A percentile compares a stretch with the other conserved stretches of the same genome.
These are phyloP conservation scores for Rallus crepitans DNA, from an alignment of 2,797 vertebrate genomes.

Conservation along the genomic window DNA sequence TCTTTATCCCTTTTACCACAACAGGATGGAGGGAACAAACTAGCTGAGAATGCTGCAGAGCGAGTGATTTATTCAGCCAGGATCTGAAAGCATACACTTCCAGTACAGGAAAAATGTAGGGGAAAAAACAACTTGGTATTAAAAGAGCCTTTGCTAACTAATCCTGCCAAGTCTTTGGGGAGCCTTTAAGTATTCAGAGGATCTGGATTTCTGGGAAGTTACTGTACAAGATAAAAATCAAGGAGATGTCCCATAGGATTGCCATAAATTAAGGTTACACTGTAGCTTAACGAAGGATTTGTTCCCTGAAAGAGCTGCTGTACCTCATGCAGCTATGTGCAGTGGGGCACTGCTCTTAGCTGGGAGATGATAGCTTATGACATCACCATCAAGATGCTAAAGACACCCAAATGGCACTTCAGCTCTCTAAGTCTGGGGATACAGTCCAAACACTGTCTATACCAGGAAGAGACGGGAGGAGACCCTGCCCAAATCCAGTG, in stretches of 20 bases:
- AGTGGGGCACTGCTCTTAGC: not conserved
- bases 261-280: not conserved
- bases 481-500: not conserved
- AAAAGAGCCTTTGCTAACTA: not conserved
- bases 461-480: not conserved
- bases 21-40: not conserved
- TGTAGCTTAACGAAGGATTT: not conserved
- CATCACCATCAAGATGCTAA: not conserved
- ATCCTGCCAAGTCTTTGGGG: not conserved
- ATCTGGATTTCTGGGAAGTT: not conserved
- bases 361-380: not conserved
- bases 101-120: not conserved
- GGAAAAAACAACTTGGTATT: rapidly evolving
- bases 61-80: not conserved
- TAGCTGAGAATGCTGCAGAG: not conserved
- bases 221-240: not conserved
- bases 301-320: not conserved
- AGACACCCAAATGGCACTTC: not conserved
- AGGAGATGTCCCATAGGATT: not conserved
- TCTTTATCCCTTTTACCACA: not conserved
- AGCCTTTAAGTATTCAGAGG: not conserved
- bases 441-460: not conserved
- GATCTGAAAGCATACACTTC: rapidly evolving
- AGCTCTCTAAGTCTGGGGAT: not conserved
- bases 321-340: not conserved